Percentiles rank a stretch among this genome's conserved stretches.
Evolutionary conservation across 2,888 invertebrate genomes (phyloP).

Genomic region (Charanyca ferruginea): DNA sequence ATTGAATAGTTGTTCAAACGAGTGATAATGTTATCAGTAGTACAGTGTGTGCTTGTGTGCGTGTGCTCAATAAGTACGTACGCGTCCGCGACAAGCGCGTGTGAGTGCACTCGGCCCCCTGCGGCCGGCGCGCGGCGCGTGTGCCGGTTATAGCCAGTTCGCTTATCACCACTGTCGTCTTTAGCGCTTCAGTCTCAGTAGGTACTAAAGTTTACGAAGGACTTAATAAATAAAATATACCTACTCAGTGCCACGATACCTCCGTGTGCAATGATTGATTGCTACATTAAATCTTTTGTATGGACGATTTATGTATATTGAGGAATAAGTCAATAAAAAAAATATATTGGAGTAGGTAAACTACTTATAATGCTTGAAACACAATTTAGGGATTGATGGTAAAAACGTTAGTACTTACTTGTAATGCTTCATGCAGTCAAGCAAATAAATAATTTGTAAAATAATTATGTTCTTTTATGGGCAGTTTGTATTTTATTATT

Average conservation of each 20-base stretch:
- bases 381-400: too few relatives aligned
- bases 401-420: too few relatives aligned
- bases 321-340: neutral
- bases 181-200: constrained; percentile 73
- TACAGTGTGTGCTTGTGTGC: constrained; percentile 44
- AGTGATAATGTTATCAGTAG: constrained; percentile 78
- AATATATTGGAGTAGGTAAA: neutral
- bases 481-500: constrained; percentile 22
- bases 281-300: constrained; percentile 24
- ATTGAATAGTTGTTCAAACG: constrained; percentile 76
- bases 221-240: constrained; percentile 72
- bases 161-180: constrained; percentile 83
- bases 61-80: constrained; percentile 61
- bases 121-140: constrained; percentile 84
- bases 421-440: neutral
- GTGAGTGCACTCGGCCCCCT: constrained; percentile 81
- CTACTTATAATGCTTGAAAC: too few relatives aligned
- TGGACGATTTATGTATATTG: constrained; percentile 15
- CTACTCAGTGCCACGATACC: constrained; percentile 62
- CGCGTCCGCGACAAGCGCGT: constrained; percentile 59
- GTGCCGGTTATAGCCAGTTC: constrained; percentile 83
- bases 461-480: constrained; percentile 27
- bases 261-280: constrained; percentile 34
- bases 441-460: neutral
- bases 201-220: constrained; percentile 73